Conservation (phyloP, 2,113 vertebrate species). For the Zosterops borbonicus region DNA sequence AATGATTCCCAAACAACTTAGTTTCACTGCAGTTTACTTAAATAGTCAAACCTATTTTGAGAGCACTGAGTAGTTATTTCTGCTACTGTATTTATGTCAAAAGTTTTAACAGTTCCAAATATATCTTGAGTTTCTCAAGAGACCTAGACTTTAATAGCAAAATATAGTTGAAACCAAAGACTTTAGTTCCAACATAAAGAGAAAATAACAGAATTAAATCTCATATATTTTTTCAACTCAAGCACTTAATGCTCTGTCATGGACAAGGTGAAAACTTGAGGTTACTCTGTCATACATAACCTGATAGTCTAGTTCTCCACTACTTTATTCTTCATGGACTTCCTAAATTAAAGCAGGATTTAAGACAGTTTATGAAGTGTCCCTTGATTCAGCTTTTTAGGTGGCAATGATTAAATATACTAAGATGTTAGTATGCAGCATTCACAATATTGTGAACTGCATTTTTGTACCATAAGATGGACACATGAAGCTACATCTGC, state of each 20-base stretch:
- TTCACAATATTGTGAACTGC: not conserved
- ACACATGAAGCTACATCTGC: not conserved
- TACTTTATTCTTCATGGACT: not conserved
- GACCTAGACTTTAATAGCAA: not conserved
- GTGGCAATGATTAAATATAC: not conserved
- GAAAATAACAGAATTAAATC: not conserved
- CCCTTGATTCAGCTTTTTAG: not conserved
- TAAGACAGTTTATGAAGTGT: not conserved
- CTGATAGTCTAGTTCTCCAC: not conserved
- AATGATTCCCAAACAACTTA: not conserved
- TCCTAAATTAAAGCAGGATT: not conserved
- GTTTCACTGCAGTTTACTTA: not conserved
- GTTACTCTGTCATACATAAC: not conserved
- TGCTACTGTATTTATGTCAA: not conserved
- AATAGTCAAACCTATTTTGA: constrained; percentile 2
- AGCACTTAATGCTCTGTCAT: not conserved
- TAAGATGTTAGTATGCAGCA: not conserved
- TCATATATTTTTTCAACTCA: not conserved
- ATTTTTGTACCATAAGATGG: not conserved
- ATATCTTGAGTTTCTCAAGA: not conserved
- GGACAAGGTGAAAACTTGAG: not conserved
- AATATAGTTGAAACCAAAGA: not conserved
- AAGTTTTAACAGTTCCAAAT: constrained; percentile 17
- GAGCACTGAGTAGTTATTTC: not conserved
- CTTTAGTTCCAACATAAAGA: not conserved